Conservation (phyloP, 2,797 vertebrate species). For the Garrulus glandarius region DNA sequence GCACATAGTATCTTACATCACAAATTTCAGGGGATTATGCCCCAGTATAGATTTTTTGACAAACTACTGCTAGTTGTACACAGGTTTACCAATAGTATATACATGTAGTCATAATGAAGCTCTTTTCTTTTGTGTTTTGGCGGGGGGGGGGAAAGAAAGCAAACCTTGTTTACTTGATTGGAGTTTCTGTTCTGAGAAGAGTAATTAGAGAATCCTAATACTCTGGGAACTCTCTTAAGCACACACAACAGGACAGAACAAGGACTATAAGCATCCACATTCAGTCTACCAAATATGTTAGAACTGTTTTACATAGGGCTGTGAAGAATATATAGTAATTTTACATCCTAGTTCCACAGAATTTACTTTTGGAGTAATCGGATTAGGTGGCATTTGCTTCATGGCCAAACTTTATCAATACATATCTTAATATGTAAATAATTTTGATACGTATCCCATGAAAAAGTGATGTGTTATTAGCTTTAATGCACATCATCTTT, state of each 20-base stretch:
- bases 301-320: background rate
- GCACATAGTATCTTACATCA: background rate
- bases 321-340: background rate
- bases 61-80: background rate
- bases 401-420: background rate
- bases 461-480: background rate
- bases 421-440: background rate
- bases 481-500: background rate
- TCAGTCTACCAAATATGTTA: background rate
- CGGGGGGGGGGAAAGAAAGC: too few relatives aligned
- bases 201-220: background rate
- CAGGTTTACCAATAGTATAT: background rate
- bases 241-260: background rate
- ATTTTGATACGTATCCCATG: background rate
- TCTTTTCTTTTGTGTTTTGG: background rate
- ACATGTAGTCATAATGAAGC: background rate
- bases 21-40: background rate
- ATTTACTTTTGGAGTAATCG: fast-evolving
- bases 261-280: fast-evolving
- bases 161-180: background rate
- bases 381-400: background rate
- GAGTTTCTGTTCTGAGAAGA: background rate
- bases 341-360: background rate
- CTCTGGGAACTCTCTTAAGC: background rate
- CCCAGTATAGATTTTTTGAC: background rate